Percentiles rank a stretch among this genome's conserved stretches.
phyloP scores from a whole-genome alignment of 2,888 invertebrate species.

The Choristoneura rosaceana region DNA sequence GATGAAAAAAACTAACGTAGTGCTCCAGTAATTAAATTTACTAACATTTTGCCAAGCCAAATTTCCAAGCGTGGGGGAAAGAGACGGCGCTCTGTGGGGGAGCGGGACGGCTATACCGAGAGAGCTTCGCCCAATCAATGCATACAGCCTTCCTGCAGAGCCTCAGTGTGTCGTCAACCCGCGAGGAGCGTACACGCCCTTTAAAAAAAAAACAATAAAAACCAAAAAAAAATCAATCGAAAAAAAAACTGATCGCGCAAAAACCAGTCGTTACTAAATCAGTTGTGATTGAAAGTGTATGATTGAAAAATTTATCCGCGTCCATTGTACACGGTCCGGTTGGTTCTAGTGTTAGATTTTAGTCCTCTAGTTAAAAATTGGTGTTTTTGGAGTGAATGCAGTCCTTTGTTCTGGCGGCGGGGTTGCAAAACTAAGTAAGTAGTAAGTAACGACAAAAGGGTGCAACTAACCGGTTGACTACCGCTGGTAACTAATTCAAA shows the following conservation, averaged over 20 bases:
- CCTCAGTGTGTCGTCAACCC: slow-evolving; percentile 71
- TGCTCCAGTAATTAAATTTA: slow-evolving; percentile 57
- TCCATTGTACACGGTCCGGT: slow-evolving; percentile 2
- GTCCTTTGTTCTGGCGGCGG: slow-evolving; percentile 28
- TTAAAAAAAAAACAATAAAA: slow-evolving; percentile 55
- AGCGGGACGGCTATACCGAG: slow-evolving; percentile 60
- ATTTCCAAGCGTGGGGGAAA: slow-evolving; percentile 69
- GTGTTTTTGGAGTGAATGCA: slow-evolving; percentile 11
- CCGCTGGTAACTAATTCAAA: not conserved
- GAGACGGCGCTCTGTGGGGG: slow-evolving; percentile 53
- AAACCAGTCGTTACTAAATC: not conserved
- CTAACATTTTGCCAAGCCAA: slow-evolving; percentile 71
- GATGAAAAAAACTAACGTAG: slow-evolving; percentile 48
- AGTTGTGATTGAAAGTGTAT: not conserved
- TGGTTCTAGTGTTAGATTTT: not conserved
- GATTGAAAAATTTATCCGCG: not conserved
- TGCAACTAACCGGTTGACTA: not conserved
- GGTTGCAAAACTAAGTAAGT: slow-evolving; percentile 21
- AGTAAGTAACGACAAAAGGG: slow-evolving; percentile 33
- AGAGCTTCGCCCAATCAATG: slow-evolving; percentile 83
- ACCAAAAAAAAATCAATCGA: slow-evolving; percentile 39
- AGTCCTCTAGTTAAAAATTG: not conserved
- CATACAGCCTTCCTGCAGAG: slow-evolving; percentile 75
- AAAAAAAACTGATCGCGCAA: slow-evolving; percentile 11
- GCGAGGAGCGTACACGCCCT: slow-evolving; percentile 57